These are phyloP conservation scores for Celastrina argiolus DNA, from an alignment of 2,888 invertebrate genomes.

Conservation along the genomic window DNA sequence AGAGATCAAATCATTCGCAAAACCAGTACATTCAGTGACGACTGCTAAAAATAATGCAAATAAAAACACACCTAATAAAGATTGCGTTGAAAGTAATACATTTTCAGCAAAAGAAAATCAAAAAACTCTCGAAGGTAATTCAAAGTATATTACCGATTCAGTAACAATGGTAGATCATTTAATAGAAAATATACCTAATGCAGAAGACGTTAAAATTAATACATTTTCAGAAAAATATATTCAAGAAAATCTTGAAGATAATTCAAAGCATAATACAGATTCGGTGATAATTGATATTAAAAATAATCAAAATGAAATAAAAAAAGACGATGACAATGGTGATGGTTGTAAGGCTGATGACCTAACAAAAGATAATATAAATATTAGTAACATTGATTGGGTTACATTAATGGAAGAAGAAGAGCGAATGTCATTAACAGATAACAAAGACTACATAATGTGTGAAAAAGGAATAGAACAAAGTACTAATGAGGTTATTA, in stretches of 20 bases:
- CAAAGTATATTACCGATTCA: too few relatives aligned
- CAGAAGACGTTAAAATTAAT: too few relatives aligned
- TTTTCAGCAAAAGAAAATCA: neutral
- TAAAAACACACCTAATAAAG: neutral
- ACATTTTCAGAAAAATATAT: too few relatives aligned
- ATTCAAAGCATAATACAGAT: neutral
- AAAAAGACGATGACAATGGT: neutral
- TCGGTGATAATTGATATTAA: neutral
- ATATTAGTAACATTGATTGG: slow-evolving; percentile 58
- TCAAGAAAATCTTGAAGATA: too few relatives aligned
- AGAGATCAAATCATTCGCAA: neutral
- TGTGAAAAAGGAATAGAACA: slow-evolving; percentile 47
- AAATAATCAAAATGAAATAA: neutral
- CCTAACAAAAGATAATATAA: slow-evolving; percentile 26
- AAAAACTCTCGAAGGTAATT: too few relatives aligned
- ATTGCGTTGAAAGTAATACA: neutral
- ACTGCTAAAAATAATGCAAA: neutral
- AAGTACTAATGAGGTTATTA: slow-evolving; percentile 55
- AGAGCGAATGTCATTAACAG: slow-evolving; percentile 46
- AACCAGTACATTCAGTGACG: neutral
- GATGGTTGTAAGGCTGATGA: neutral
- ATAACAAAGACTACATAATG: slow-evolving; percentile 31
- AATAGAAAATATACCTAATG: too few relatives aligned
- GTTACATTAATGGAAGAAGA: slow-evolving; percentile 65
- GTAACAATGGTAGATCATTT: too few relatives aligned